Conservation (phyloP, 2,113 vertebrate genomes). For the Peromyscus maniculatus region DNA sequence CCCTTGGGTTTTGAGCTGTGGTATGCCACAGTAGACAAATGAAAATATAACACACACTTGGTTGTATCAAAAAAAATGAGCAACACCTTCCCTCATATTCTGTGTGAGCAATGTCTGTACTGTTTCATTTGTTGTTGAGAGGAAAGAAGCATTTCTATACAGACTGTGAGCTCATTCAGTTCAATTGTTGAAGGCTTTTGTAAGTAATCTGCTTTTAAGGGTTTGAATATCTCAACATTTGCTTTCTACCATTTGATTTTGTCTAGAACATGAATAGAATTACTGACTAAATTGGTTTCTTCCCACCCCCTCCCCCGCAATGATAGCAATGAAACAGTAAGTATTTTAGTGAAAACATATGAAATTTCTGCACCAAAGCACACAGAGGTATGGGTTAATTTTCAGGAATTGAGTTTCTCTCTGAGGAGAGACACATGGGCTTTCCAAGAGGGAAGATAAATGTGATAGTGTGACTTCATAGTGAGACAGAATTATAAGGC, state of each 20-base stretch:
- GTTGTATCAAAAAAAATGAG: not conserved
- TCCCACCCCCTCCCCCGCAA: not conserved
- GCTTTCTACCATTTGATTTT: conserved; percentile 33
- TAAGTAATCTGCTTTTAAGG: conserved; percentile 17
- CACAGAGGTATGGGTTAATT: conserved; percentile 7
- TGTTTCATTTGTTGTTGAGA: not conserved
- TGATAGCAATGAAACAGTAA: not conserved
- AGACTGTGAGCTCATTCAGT: not conserved
- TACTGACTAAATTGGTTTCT: not conserved
- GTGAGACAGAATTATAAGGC: not conserved
- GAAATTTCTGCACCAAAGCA: not conserved
- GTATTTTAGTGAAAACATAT: conserved; percentile 34
- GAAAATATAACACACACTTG: conserved; percentile 27
- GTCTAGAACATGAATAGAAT: not conserved
- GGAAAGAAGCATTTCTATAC: not conserved
- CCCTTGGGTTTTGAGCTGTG: conserved; percentile 71
- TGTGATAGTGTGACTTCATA: not conserved
- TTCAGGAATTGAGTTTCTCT: conserved; percentile 5
- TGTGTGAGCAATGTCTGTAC: not conserved
- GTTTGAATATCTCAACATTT: not conserved
- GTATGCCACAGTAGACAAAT: conserved; percentile 72
- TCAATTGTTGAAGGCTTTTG: not conserved
- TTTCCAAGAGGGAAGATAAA: not conserved
- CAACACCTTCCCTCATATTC: conserved; percentile 24
- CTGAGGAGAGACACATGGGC: not conserved